A percentile compares a stretch with the other conserved stretches of the same genome.
These are phyloP conservation scores for Saguinus midas DNA, from an alignment of 2,113 vertebrate species.

Conservation along the genomic window DNA sequence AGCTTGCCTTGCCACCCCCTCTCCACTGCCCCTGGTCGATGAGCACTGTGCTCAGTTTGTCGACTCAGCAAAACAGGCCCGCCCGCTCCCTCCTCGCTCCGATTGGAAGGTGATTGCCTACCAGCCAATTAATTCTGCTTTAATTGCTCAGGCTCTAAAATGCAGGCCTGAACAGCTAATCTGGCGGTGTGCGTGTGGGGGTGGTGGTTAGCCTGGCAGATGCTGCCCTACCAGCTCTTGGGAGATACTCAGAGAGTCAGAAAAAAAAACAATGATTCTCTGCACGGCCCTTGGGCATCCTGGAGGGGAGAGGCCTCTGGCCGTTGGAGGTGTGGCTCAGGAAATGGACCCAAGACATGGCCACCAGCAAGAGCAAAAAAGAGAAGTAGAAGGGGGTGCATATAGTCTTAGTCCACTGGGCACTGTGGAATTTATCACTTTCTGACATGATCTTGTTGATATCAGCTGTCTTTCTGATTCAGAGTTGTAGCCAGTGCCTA, in stretches of 20 bases:
- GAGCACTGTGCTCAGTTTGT: slow-evolving; percentile 17
- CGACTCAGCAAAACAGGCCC: slow-evolving; percentile 63
- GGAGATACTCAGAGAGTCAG: not conserved
- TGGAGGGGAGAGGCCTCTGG: not conserved
- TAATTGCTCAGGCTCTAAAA: slow-evolving; percentile 72
- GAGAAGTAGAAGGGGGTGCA: not conserved
- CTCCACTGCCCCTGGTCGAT: not conserved
- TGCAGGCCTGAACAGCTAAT: slow-evolving; percentile 56
- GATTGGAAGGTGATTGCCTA: slow-evolving; percentile 12
- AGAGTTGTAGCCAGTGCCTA: no score
- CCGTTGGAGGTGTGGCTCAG: not conserved
- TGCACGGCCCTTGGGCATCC: not conserved
- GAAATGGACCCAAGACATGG: not conserved
- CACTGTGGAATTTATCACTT: no score
- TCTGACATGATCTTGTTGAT: no score
- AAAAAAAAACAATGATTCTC: not conserved
- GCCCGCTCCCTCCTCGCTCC: not conserved
- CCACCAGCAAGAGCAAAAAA: not conserved
- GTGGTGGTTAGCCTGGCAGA: not conserved
- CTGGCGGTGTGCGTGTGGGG: not conserved
- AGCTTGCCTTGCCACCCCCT: not conserved
- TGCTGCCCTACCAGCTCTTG: not conserved
- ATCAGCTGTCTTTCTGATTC: not conserved
- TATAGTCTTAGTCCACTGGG: not conserved
- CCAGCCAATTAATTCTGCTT: slow-evolving; percentile 73